Evolutionary conservation across 1,140 invertebrate species (phyloP), one percentile per base, ranked within the genome.

Genomic region (Eupristina koningsbergeri): DNA sequence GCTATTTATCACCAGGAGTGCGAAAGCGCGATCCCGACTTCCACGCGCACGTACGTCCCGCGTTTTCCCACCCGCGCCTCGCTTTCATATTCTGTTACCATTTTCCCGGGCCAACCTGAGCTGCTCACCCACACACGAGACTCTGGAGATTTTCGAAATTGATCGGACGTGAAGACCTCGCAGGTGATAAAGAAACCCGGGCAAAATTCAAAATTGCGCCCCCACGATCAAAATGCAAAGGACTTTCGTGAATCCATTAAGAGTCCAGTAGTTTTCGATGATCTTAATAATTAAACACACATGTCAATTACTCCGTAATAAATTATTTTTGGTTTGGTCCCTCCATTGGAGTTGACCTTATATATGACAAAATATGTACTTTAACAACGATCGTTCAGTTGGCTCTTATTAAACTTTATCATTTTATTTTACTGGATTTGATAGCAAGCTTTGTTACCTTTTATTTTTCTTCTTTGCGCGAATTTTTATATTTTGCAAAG

Each of bases 21-120:
- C 71, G 69, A 29, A 64, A 31, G 36, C 47, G 50, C 74, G 75
- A 71, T 86, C 87, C 84, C 87, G 85, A 11, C n/a, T n/a, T n/a
- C n/a, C n/a, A n/a, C 83, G 85, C 84, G 85, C 86, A 85, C 85
- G 79, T 77, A 77, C 61, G 75, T 74, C 82, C 85, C 64, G 64
- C 58, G 50, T 64, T 77, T 75, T 80, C 39, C 50, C 71, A 15
- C n/a, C 45, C n/a, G 29, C 69, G 31, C 22, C 22, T 80, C 85
- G 85, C 87, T 89, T 87, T 88, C 88, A 89, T 89, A 89, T 89
- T 89, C 88, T 87, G 87, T 88, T 89, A 88, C 87, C 84, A 87
- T 88, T 88, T 84, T 85, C 53, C 83, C 71, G 7, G 50, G 78
- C 31, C 17, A 71, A 45, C 78, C 26, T 47, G 63, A 71, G 41